A percentile compares a stretch with the other conserved stretches of the same genome.
These are phyloP conservation scores for Gila robusta DNA, from an alignment of 2,797 vertebrate genomes.

Conservation along the genomic window DNA sequence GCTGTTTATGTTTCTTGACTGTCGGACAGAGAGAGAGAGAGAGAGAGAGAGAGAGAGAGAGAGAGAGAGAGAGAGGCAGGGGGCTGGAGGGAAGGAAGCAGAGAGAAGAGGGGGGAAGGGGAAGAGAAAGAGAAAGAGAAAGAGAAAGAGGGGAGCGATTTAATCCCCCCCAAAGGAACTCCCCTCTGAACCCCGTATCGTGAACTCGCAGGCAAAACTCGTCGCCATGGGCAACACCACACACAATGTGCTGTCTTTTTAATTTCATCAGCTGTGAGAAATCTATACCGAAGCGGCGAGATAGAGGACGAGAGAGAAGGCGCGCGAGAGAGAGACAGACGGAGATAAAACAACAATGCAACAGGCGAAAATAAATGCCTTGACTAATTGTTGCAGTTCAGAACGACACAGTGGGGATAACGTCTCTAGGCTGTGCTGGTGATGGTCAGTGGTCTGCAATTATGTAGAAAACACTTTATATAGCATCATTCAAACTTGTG, in stretches of 20 bases:
- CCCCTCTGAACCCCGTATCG: constrained; percentile 86
- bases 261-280: constrained; percentile 87
- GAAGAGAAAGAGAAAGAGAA: background rate
- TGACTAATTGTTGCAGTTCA: constrained; percentile 68
- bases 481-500: background rate
- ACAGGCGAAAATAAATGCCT: constrained; percentile 78
- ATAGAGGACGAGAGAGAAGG: constrained; percentile 9
- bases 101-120: constrained; percentile 31
- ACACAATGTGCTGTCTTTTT: constrained; percentile 86
- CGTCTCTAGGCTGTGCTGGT: constrained; percentile 23
- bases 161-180: constrained; percentile 88
- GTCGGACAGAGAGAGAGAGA: constrained; percentile 60
- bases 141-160: constrained; percentile 76
- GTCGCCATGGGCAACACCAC: constrained; percentile 82
- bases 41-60: constrained; percentile 67
- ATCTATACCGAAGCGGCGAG: constrained; percentile 79
- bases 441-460: constrained; percentile 25
- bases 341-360: constrained; percentile 30
- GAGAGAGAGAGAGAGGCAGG: constrained; percentile 68
- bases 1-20: constrained; percentile 76
- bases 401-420: constrained; percentile 37
- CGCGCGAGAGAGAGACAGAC: background rate
- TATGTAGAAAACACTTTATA: background rate
- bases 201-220: constrained; percentile 86
- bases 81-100: constrained; percentile 31